These are phyloP conservation scores for Pelobates fuscus DNA, from an alignment of 2,113 vertebrate genomes.

Conservation along the genomic window DNA sequence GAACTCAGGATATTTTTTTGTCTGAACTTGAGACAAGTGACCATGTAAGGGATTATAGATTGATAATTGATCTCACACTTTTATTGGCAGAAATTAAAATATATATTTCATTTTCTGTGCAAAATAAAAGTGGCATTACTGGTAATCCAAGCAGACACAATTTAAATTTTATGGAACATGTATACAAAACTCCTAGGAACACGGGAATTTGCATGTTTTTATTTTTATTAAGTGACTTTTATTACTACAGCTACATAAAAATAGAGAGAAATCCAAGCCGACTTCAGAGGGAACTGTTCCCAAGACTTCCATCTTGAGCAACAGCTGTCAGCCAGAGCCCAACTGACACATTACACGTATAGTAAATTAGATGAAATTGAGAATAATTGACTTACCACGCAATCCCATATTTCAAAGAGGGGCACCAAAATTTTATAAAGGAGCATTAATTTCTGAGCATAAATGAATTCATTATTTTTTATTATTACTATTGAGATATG, in stretches of 20 bases:
- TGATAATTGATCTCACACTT: slow-evolving; percentile 12
- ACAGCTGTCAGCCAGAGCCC: slow-evolving; percentile 37
- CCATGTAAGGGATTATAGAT: slow-evolving; percentile 1
- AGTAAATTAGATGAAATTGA: slow-evolving; percentile 48
- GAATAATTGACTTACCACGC: slow-evolving; percentile 33
- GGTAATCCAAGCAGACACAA: not conserved
- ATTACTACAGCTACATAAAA: slow-evolving; percentile 35
- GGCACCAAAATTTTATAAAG: not conserved
- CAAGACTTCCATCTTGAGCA: slow-evolving; percentile 36
- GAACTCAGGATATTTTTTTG: slow-evolving; percentile 1
- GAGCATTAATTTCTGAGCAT: not conserved
- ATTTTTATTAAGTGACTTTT: slow-evolving; percentile 42
- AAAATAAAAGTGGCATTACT: not conserved
- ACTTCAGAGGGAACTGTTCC: slow-evolving; percentile 31
- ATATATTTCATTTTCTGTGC: slow-evolving; percentile 2
- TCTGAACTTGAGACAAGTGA: not conserved
- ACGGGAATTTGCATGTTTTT: slow-evolving; percentile 36
- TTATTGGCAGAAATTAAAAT: slow-evolving; percentile 13
- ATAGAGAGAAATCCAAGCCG: slow-evolving; percentile 27
- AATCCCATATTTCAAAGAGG: not conserved
- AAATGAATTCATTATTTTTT: too few species aligned
- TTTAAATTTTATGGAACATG: slow-evolving; percentile 4
- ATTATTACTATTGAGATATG: not conserved
- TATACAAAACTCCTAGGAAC: slow-evolving; percentile 3
- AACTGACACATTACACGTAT: slow-evolving; percentile 41